Evolutionary conservation across 2,113 vertebrate genomes (phyloP).

Genomic region (Trematocara stigmaticum): DNA sequence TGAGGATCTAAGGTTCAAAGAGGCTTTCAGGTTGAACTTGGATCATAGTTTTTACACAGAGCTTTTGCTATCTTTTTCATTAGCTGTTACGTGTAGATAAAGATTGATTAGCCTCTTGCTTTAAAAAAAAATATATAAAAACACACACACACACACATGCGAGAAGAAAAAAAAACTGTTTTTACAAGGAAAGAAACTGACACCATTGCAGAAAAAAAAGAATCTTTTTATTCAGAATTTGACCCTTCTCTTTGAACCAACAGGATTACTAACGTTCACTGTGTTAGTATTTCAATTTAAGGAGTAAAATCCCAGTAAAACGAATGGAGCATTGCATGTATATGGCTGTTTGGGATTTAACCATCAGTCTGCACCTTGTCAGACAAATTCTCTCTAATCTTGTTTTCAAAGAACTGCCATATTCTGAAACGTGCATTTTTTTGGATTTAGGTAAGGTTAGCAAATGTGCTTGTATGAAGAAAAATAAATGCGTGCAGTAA

Average conservation of each 20-base stretch:
- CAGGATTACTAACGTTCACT: background rate
- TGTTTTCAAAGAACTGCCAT: background rate
- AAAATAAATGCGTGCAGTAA: background rate
- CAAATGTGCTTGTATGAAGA: background rate
- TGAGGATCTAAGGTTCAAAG: background rate
- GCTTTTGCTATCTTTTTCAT: background rate
- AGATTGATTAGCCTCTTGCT: background rate
- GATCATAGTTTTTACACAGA: background rate
- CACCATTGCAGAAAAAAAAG: background rate
- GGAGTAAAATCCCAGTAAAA: background rate
- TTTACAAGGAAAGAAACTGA: background rate
- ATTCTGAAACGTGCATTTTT: background rate
- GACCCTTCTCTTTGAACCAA: background rate
- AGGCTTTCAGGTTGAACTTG: background rate
- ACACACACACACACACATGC: background rate
- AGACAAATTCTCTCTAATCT: background rate
- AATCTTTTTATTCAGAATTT: background rate
- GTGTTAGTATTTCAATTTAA: background rate
- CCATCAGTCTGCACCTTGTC: background rate
- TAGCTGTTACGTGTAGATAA: background rate
- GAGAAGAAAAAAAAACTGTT: too few species aligned
- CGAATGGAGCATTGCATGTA: background rate
- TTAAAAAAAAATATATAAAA: fast-evolving
- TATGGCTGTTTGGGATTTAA: background rate
- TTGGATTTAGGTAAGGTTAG: background rate